These are phyloP conservation scores for Ptilorrhoa leucosticta DNA, from an alignment of 2,113 vertebrate species.

Conservation along the genomic window DNA sequence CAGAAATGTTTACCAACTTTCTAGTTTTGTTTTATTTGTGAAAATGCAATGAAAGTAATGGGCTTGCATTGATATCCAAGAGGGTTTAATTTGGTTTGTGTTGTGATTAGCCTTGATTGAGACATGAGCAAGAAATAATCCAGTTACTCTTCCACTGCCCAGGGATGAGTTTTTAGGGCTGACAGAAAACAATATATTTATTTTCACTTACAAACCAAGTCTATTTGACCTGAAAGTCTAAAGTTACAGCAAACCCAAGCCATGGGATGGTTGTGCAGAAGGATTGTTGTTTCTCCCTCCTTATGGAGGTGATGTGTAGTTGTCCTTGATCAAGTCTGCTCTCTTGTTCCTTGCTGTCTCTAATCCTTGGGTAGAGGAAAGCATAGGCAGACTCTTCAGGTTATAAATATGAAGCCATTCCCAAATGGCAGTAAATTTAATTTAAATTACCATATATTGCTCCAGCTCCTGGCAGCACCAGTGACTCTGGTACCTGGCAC, in stretches of 20 bases:
- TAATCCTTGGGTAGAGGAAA: neutral
- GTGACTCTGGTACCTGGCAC: neutral
- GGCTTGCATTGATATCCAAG: neutral
- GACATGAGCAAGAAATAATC: neutral
- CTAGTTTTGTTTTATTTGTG: neutral
- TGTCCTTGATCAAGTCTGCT: neutral
- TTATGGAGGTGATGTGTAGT: neutral
- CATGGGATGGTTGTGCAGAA: neutral
- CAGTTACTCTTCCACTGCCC: neutral
- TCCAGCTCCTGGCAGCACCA: neutral
- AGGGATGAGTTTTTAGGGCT: neutral
- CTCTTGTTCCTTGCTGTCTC: neutral
- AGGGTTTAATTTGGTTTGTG: neutral
- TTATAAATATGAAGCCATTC: neutral
- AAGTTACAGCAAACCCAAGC: neutral
- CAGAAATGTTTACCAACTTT: conserved; percentile 39
- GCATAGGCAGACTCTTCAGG: neutral
- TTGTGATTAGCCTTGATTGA: neutral
- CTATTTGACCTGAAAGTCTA: neutral
- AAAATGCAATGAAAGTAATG: neutral
- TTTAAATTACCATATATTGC: neutral
- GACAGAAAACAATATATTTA: neutral
- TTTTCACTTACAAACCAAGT: neutral
- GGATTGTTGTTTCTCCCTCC: neutral
- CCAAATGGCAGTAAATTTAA: neutral